phyloP scores from a whole-genome alignment of 2,888 invertebrate genomes.

The Desoria tigrina region DNA sequence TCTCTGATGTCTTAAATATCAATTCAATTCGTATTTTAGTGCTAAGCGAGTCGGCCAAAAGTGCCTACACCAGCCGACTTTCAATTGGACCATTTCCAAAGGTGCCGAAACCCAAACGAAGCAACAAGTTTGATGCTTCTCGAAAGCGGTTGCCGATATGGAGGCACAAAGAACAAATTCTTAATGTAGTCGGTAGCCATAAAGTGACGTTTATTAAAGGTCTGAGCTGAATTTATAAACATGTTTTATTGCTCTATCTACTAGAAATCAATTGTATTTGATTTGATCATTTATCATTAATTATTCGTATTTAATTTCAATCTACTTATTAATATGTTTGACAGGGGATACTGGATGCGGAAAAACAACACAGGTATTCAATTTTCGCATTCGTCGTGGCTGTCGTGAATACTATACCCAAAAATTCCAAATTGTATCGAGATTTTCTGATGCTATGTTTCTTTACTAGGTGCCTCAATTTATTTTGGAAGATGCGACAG shows the following conservation, averaged over 20 bases:
- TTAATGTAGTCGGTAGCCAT: constrained; percentile 67
- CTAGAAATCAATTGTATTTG: neutral
- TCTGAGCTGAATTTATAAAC: neutral
- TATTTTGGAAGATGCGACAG: constrained; percentile 73
- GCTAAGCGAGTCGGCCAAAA: neutral
- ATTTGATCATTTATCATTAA: too few relatives aligned
- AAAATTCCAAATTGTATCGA: too few relatives aligned
- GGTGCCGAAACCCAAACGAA: constrained; percentile 33
- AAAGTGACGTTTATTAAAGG: constrained; percentile 70
- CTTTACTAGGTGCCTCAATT: constrained; percentile 88
- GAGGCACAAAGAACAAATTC: constrained; percentile 66
- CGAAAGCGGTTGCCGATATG: constrained; percentile 71
- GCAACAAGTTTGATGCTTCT: constrained; percentile 21
- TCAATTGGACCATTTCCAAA: constrained; percentile 29
- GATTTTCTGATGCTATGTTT: too few relatives aligned
- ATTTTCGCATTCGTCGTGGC: too few relatives aligned
- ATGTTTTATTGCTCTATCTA: too few relatives aligned
- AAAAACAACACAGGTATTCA: constrained; percentile 80
- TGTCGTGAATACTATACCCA: too few relatives aligned
- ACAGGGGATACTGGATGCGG: constrained; percentile 82
- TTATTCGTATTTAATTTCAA: too few relatives aligned
- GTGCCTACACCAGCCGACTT: constrained; percentile 21
- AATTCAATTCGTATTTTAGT: too few relatives aligned
- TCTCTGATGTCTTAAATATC: too few relatives aligned
- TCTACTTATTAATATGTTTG: too few relatives aligned